Conservation (phyloP, 2,113 vertebrate genomes). For the Fukomys damarensis region DNA sequence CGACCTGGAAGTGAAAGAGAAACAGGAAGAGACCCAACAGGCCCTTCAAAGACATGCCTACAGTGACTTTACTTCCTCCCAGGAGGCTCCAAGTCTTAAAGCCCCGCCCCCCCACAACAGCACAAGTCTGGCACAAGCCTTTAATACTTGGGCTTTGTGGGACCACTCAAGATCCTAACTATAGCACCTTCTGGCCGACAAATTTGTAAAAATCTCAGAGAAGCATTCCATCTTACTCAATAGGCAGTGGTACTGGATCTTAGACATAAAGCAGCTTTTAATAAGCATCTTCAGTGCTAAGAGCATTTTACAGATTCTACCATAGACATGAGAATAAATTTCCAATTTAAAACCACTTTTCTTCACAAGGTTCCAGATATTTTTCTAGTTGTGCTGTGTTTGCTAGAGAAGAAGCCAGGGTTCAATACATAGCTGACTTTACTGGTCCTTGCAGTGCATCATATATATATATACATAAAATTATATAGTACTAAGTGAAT, state of each 20-base stretch:
- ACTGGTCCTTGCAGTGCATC: not conserved
- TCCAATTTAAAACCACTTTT: not conserved
- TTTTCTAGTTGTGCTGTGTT: not conserved
- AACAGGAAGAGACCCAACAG: not conserved
- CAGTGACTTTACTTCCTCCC: not conserved
- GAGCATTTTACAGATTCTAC: not conserved
- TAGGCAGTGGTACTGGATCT: not conserved
- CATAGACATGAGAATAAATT: accelerated
- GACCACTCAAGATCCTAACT: too few species aligned
- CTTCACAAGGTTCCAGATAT: not conserved
- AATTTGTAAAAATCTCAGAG: not conserved
- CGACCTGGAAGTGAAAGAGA: not conserved
- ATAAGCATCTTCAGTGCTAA: not conserved
- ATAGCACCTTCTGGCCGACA: not conserved
- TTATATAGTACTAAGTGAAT: too few species aligned
- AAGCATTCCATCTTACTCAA: not conserved
- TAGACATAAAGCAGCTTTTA: not conserved
- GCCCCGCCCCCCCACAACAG: not conserved
- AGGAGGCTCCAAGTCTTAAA: too few species aligned
- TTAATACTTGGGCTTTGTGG: not conserved
- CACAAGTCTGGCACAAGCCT: not conserved
- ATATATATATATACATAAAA: accelerated
- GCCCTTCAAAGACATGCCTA: not conserved
- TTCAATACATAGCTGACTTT: not conserved
- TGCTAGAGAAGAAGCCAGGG: not conserved